Conservation (phyloP, 2,888 invertebrate species). For the Microchrysa polita region DNA sequence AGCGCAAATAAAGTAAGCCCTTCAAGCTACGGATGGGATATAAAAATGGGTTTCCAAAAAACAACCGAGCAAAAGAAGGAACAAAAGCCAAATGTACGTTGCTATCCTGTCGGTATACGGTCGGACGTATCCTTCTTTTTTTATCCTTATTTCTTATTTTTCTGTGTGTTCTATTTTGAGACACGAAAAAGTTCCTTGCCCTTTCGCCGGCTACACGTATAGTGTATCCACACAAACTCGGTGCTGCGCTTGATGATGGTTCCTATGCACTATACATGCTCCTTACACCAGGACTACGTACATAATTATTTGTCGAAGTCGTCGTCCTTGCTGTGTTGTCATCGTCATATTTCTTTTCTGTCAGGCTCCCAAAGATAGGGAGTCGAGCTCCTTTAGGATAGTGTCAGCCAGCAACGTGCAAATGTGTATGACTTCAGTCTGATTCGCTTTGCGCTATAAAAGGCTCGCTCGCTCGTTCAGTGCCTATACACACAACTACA, state of each 20-base stretch:
- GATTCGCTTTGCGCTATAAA: slow-evolving; percentile 20
- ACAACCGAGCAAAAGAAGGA: slow-evolving; percentile 27
- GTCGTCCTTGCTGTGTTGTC: slow-evolving; percentile 39
- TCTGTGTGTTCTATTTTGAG: slow-evolving; percentile 30
- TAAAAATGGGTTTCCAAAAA: slow-evolving; percentile 37
- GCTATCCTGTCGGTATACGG: slow-evolving; percentile 25
- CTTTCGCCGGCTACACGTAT: slow-evolving; percentile 37
- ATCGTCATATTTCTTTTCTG: slow-evolving; percentile 29
- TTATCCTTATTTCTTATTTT: slow-evolving; percentile 4
- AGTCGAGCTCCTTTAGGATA: slow-evolving; percentile 11
- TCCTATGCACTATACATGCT: slow-evolving; percentile 22
- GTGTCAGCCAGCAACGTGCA: neutral
- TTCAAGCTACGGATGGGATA: slow-evolving; percentile 39
- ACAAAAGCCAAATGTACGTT: slow-evolving; percentile 14
- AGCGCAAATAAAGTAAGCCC: slow-evolving; percentile 31
- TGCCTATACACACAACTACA: slow-evolving; percentile 18
- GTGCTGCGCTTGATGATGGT: too few relatives aligned
- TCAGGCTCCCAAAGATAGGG: slow-evolving; percentile 12
- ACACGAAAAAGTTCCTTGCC: slow-evolving; percentile 48
- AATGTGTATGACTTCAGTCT: slow-evolving; percentile 28
- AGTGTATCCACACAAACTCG: too few relatives aligned
- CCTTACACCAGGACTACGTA: slow-evolving; percentile 23
- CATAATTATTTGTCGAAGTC: slow-evolving; percentile 39
- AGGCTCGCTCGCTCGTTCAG: neutral
- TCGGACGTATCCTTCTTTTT: neutral